Evolutionary conservation across 1,140 invertebrate species (phyloP).

Genomic region (Trachymyrmex septentrionalis): DNA sequence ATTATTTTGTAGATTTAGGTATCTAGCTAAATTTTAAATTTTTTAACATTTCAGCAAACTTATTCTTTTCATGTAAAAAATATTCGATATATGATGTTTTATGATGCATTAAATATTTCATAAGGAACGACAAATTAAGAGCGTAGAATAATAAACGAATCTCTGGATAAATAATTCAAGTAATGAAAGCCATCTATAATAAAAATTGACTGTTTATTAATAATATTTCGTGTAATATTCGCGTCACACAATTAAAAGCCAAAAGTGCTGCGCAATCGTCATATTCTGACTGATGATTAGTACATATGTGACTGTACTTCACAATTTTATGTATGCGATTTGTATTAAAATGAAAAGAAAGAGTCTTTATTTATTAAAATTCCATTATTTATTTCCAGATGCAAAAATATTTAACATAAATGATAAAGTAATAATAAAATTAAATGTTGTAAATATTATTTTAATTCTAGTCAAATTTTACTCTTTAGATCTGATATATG

Average conservation of each 20-base stretch:
- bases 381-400: neutral
- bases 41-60: too few species aligned
- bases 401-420: neutral
- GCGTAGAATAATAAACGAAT: neutral
- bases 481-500: neutral
- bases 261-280: neutral
- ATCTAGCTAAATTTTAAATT: too few species aligned
- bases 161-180: neutral
- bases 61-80: neutral
- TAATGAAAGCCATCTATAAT: neutral
- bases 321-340: neutral
- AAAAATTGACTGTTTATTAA: conserved; percentile 1
- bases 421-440: neutral
- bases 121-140: neutral
- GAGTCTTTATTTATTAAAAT: neutral
- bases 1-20: too few species aligned
- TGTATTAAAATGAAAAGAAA: neutral
- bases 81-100: neutral
- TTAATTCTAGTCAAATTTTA: neutral
- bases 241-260: neutral
- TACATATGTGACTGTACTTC: neutral
- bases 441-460: neutral
- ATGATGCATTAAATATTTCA: neutral
- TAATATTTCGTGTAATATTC: neutral
- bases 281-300: neutral